phyloP scores from a whole-genome alignment of 2,888 invertebrate species.

The Catocala sponsa region DNA sequence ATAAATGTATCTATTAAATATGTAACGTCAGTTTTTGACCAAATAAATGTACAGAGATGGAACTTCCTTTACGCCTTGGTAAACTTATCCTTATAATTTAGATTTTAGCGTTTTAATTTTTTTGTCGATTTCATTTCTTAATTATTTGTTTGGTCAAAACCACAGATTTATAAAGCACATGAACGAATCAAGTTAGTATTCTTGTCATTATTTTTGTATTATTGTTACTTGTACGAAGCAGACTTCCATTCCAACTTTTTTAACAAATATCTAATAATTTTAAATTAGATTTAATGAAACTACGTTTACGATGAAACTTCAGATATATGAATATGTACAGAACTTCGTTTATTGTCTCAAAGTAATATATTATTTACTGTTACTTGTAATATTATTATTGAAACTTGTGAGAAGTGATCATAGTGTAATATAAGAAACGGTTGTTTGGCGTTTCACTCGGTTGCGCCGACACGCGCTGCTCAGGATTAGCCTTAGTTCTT shows the following conservation, averaged over 20 bases:
- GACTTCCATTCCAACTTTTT: conserved; percentile 55
- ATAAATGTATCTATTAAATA: conserved; percentile 33
- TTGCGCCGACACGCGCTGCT: too few relatives aligned
- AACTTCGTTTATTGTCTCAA: conserved; percentile 52
- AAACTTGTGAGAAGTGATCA: background rate
- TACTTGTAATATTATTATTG: conserved; percentile 29
- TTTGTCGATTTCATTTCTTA: background rate
- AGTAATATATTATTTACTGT: conserved; percentile 52
- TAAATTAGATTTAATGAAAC: conserved; percentile 32
- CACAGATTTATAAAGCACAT: conserved; percentile 27
- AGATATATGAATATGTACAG: conserved; percentile 50
- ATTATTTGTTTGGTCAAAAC: conserved; percentile 40
- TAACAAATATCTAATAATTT: conserved; percentile 30
- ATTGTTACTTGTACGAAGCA: conserved; percentile 42
- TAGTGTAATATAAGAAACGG: too few relatives aligned
- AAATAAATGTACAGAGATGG: conserved; percentile 23
- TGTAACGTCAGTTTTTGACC: conserved; percentile 40
- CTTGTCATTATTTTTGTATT: conserved; percentile 33
- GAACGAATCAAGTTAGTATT: conserved; percentile 34
- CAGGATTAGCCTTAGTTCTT: too few relatives aligned
- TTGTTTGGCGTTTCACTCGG: too few relatives aligned
- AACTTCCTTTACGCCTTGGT: too few relatives aligned
- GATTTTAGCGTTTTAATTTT: too few relatives aligned
- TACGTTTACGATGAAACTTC: conserved; percentile 35
- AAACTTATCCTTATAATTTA: too few relatives aligned